Evolutionary conservation across 1,140 invertebrate species (phyloP), one percentile per base, ranked within the genome.

Genomic region (Bombus sylvicola): DNA sequence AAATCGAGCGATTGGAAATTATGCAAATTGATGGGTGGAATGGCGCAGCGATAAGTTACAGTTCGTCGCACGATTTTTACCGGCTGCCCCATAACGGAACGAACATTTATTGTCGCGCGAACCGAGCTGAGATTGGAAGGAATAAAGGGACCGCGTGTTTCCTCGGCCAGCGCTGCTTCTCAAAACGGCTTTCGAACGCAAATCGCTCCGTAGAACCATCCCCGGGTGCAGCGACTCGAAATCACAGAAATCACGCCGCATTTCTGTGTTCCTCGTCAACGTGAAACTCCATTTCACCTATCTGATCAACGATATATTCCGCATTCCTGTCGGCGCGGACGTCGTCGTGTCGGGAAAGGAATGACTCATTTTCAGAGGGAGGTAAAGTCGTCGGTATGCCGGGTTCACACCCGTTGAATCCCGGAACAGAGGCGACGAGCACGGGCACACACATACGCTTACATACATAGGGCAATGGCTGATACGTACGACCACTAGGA

Each of bases 321-420:
- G 68, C 72, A 57, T 81, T 89, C 75, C 68, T 53, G 64, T 71
- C 87, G 83, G 34, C 78, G 62, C 28, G 76, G 83, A 74, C 72
- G 81, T 71, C 69, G 62, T 47, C 62, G 47, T 25, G 75, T 77
- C 74, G 79, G 68, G 75, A 72, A 77, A 79, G 68, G 83, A 68
- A 85, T 74, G 79, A 81, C 34, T 77, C 88, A 77, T 87, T 76
- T 81, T 69, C 66, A 37, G 59, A 66, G 43, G 22, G 22, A 34
- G 13, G 31, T 9, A 28, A 66, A 69, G 64, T 83, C 71, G 72
- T 81, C 88, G 87, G 73, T 37, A 69, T 69, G 76, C 81, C 66
- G 80, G 47, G 77, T 89, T 89, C 87, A 73, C 87, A 87, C 87
- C 85, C 88, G 80, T 87, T 83, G 85, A 81, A 75, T 80, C 59